Evolutionary conservation across 2,113 vertebrate genomes (phyloP), one percentile per base, ranked within the genome.

Genomic region (Pterophyllum scalare): DNA sequence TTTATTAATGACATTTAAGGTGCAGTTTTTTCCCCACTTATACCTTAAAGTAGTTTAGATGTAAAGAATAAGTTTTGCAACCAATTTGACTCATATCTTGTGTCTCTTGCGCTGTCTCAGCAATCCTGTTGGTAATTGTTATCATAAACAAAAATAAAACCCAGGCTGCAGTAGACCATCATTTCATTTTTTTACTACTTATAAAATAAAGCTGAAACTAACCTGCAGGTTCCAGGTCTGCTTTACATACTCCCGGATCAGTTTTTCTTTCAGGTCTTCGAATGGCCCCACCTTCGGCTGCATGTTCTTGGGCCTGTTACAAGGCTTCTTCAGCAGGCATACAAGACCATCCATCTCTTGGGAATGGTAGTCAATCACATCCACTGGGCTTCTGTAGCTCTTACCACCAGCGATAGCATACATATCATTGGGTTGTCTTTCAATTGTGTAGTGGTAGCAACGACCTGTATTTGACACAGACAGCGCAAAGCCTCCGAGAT

Each of bases 201-300:
- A 19, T n/a, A 60, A 31, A 56, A 15, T 5, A 11, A 17, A 24
- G 11, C 14, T 40, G 1, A 22, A 14, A 92, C 96, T 83, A 81
- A 99, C 98, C 97, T 96, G 96, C 75, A 99, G 91, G 64, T 97
- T 99, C 98, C 98, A 99, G 0, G 96, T 99, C 91, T 98, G 96
- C 81, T 96, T 96, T 3, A 99, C 97, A 0, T 98, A 99, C 46
- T 99, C 97, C 77, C 96, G 94, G 89, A 99, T 99, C 56, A 99
- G 97, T 72, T 95, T 96, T 80, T 99, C 98, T 88, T 98, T 99
- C 62, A 99, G 93, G 91, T 99, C 97, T 89, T 99, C 98, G 65
- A 99, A 99, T 0, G 96, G 96, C 11, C 98, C 98, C 2, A 96
- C 97, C 94, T 99, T 99, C 2, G 98, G 98, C 90, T 97, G 95